Conservation (phyloP, 2,113 vertebrate genomes). For the Galemys pyrenaicus region DNA sequence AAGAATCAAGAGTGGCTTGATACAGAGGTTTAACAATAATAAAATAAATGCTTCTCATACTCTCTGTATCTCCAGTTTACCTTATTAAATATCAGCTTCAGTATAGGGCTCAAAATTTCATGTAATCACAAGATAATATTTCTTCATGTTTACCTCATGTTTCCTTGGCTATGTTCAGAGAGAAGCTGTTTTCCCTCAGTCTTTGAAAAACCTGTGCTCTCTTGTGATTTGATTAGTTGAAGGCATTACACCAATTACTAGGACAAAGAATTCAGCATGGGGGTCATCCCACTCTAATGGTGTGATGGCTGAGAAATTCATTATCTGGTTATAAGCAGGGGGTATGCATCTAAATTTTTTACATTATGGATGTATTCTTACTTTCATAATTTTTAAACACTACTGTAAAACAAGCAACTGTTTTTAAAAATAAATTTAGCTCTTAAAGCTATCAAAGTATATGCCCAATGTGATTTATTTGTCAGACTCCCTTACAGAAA, state of each 20-base stretch:
- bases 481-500: background rate
- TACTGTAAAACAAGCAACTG: background rate
- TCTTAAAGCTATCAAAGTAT: background rate
- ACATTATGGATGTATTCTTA: background rate
- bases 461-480: background rate
- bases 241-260: background rate
- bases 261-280: background rate
- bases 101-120: background rate
- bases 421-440: background rate
- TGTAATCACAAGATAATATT: background rate
- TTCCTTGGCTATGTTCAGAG: background rate
- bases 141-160: background rate
- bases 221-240: background rate
- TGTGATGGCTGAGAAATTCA: background rate
- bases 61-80: background rate
- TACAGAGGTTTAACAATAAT: background rate
- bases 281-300: background rate
- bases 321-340: background rate
- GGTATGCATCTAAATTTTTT: background rate
- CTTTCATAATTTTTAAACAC: background rate
- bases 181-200: background rate
- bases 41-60: background rate
- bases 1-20: background rate
- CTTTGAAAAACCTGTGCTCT: background rate
- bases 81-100: background rate